Conservation (phyloP, 1,140 invertebrate genomes). For the Argopecten irradians region DNA sequence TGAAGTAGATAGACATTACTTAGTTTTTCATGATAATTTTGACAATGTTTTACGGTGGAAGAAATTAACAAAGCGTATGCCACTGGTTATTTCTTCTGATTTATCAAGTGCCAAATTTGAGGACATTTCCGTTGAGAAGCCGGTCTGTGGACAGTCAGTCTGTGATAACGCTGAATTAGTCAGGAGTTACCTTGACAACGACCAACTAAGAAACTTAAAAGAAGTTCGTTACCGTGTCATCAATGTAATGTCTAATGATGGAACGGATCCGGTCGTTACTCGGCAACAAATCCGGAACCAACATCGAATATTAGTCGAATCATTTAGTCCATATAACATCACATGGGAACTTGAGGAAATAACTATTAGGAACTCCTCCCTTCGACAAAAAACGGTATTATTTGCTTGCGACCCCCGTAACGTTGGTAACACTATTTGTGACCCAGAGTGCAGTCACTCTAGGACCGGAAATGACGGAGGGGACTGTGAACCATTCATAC, state of each 20-base stretch:
- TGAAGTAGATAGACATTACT: background rate
- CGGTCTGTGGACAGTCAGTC: conserved; percentile 66
- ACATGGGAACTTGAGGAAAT: conserved; percentile 55
- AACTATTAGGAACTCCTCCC: conserved; percentile 55
- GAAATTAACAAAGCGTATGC: background rate
- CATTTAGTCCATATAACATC: conserved; percentile 70
- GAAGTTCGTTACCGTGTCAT: conserved; percentile 59
- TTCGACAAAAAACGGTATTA: conserved; percentile 57
- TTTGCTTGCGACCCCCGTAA: conserved; percentile 60
- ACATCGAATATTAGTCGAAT: conserved; percentile 56
- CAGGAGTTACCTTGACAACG: conserved; percentile 52
- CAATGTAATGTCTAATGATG: conserved; percentile 66
- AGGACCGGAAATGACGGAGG: conserved; percentile 64
- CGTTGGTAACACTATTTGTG: conserved; percentile 62
- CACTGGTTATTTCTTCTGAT: conserved; percentile 41
- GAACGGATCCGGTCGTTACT: conserved; percentile 58
- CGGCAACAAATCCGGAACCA: conserved; percentile 60
- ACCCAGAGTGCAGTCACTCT: conserved; percentile 59
- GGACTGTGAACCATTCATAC: conserved; percentile 60
- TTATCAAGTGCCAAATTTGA: conserved; percentile 32
- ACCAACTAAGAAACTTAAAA: conserved; percentile 52
- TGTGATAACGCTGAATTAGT: conserved; percentile 71
- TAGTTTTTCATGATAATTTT: conserved; percentile 57
- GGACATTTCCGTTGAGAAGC: conserved; percentile 51
- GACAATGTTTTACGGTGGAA: conserved; percentile 51